These are phyloP conservation scores for Aporrectodea caliginosa DNA, from an alignment of 1,140 invertebrate genomes.

Conservation along the genomic window DNA sequence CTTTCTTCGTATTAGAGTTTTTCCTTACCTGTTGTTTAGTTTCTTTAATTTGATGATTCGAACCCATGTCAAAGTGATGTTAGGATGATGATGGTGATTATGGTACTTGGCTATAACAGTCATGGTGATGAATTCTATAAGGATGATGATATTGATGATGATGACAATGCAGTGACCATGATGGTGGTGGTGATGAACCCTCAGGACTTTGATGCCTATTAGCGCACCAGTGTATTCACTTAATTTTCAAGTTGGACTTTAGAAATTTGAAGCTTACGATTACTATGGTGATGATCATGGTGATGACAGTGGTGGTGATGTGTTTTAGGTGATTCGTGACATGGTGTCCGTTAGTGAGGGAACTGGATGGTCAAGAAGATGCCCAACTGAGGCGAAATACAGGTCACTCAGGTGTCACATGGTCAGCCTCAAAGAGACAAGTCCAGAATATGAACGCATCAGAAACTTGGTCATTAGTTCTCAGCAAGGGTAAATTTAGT, in stretches of 20 bases:
- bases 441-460: slow-evolving; percentile 36
- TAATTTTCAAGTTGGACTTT: background rate
- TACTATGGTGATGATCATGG: background rate
- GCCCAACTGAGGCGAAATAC: slow-evolving; percentile 44
- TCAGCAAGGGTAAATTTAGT: slow-evolving; percentile 35
- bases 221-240: background rate
- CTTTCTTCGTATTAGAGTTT: no score
- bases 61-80: no score
- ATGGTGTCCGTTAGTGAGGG: slow-evolving; percentile 49
- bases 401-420: slow-evolving; percentile 46
- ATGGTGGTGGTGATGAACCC: no score
- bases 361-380: slow-evolving; percentile 43
- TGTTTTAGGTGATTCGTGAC: slow-evolving; percentile 47
- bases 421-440: slow-evolving; percentile 26
- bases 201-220: slow-evolving; percentile 6
- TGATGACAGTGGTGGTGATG: slow-evolving; percentile 18
- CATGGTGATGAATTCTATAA: no score
- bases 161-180: slow-evolving; percentile 10
- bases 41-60: no score
- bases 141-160: no score
- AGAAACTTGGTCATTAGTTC: slow-evolving; percentile 36
- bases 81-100: no score
- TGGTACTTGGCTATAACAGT: no score
- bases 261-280: background rate
- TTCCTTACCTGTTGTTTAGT: no score